A percentile compares a stretch with the other conserved stretches of the same genome.
Conservation (phyloP, 2,888 invertebrate species). For the Diogma glabrata region DNA sequence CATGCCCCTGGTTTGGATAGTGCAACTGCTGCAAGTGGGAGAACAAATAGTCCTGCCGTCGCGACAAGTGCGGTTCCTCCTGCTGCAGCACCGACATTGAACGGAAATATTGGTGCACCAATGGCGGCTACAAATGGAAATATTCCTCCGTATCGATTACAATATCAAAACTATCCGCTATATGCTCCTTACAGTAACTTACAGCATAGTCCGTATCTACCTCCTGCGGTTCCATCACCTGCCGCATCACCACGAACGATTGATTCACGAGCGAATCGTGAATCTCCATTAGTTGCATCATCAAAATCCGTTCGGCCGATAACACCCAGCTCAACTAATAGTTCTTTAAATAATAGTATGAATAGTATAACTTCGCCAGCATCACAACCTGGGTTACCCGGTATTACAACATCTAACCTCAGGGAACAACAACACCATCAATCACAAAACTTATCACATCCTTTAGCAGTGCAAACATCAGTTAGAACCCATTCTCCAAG, state of each 20-base stretch:
- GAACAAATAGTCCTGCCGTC: slow-evolving; percentile 38
- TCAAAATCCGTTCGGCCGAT: slow-evolving; percentile 23
- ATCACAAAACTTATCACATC: slow-evolving; percentile 23
- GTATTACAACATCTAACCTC: slow-evolving; percentile 17
- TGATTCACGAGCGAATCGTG: slow-evolving; percentile 34
- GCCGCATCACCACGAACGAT: slow-evolving; percentile 52
- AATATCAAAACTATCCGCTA: slow-evolving; percentile 42
- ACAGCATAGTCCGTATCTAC: slow-evolving; percentile 61
- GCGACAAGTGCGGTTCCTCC: slow-evolving; percentile 24
- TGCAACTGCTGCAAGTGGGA: slow-evolving; percentile 31
- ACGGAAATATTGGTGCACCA: slow-evolving; percentile 26
- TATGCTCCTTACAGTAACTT: slow-evolving; percentile 69
- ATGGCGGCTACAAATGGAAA: slow-evolving; percentile 22
- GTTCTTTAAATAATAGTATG: background rate
- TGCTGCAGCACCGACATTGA: slow-evolving; percentile 25
- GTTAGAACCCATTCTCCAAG: slow-evolving; percentile 56
- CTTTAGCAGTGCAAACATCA: slow-evolving; percentile 26
- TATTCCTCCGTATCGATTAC: slow-evolving; percentile 32
- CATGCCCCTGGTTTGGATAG: slow-evolving; percentile 25
- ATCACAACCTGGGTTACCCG: slow-evolving; percentile 14
- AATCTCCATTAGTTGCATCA: slow-evolving; percentile 24
- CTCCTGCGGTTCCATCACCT: slow-evolving; percentile 47
- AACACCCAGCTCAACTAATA: slow-evolving; percentile 19
- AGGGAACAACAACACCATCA: slow-evolving; percentile 19
- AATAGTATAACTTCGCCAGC: slow-evolving; percentile 9